Evolutionary conservation across 1,140 invertebrate genomes (phyloP).

Genomic region (Hyposmocoma kahamanoa): DNA sequence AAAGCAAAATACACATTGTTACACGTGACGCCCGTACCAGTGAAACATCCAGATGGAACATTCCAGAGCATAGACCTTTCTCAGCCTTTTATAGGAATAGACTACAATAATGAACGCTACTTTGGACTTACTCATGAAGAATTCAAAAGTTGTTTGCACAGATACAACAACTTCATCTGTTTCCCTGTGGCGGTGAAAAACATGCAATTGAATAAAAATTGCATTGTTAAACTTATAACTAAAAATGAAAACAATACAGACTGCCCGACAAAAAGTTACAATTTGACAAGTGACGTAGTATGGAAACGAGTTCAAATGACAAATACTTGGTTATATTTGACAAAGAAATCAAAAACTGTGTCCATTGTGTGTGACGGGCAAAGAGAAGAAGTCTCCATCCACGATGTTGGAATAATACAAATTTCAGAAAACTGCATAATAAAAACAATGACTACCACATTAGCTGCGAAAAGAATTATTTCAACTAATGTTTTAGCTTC

Average conservation of each 20-base stretch:
- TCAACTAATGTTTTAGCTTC: conserved; percentile 5
- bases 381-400: conserved; percentile 7
- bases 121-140: conserved; percentile 10
- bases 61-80: conserved; percentile 2
- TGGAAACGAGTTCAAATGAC: conserved; percentile 11
- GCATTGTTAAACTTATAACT: conserved; percentile 9
- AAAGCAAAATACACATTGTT: background rate
- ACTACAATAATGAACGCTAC: conserved; percentile 11
- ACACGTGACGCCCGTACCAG: background rate
- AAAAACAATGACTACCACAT: background rate
- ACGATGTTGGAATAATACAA: conserved; percentile 3
- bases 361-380: conserved; percentile 9
- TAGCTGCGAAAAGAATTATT: conserved; percentile 8
- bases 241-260: conserved; percentile 7
- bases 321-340: conserved; percentile 9
- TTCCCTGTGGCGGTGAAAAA: conserved; percentile 13
- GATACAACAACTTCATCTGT: conserved; percentile 4
- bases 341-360: conserved; percentile 2
- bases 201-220: conserved; percentile 13
- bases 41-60: background rate
- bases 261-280: conserved; percentile 1
- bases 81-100: conserved; percentile 3
- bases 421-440: conserved; percentile 9
- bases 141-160: conserved; percentile 6
- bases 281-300: conserved; percentile 4